Conservation (phyloP, 2,888 invertebrate species). For the Orthosia gracilis region DNA sequence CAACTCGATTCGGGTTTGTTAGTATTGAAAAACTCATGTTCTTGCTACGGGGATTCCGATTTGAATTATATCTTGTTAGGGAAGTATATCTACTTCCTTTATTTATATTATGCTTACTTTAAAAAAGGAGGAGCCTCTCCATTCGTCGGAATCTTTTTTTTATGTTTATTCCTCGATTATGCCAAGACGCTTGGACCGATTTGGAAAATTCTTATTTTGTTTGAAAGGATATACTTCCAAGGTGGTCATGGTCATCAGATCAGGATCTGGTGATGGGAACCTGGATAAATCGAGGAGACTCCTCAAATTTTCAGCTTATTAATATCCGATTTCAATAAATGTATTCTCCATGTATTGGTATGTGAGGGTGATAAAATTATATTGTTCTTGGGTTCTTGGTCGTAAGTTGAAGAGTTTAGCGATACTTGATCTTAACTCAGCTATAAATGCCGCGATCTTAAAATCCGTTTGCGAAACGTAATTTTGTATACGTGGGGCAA, state of each 20-base stretch:
- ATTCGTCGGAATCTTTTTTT: no score
- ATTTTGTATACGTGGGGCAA: constrained; percentile 24
- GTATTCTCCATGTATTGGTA: constrained; percentile 30
- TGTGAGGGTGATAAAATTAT: constrained; percentile 37
- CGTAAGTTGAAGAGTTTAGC: constrained; percentile 34
- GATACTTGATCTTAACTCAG: constrained; percentile 34
- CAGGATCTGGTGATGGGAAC: no score
- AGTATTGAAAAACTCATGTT: constrained; percentile 43
- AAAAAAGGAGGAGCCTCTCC: no score
- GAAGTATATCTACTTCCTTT: background rate
- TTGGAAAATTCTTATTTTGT: no score
- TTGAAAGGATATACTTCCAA: no score
- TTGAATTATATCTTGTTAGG: constrained; percentile 27
- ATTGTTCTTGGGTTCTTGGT: constrained; percentile 27
- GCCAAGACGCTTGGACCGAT: no score
- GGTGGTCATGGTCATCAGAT: no score
- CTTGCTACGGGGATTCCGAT: background rate
- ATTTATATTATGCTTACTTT: no score
- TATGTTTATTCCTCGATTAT: no score
- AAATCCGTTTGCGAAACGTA: constrained; percentile 1
- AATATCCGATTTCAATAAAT: no score
- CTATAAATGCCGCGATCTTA: constrained; percentile 21
- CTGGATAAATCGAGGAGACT: no score
- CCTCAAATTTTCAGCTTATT: no score
- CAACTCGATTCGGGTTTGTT: constrained; percentile 42